Percentiles rank a stretch among this genome's conserved stretches.
Conservation (phyloP, 2,797 vertebrate genomes). For the Diglossa cyanea region DNA sequence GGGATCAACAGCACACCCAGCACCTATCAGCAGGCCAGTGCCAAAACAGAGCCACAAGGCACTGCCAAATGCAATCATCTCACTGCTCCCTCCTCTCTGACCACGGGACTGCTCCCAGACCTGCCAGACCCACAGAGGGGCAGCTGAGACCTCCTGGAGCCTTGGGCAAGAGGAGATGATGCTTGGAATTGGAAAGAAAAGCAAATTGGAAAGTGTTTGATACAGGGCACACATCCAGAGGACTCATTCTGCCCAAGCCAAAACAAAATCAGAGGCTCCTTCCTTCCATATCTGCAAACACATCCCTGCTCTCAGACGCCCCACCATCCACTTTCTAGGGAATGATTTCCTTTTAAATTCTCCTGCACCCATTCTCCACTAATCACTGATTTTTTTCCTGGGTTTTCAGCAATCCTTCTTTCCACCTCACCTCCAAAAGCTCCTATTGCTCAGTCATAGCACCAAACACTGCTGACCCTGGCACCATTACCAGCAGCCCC, state of each 20-base stretch:
- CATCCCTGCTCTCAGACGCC: background rate
- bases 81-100: background rate
- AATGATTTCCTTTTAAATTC: background rate
- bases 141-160: background rate
- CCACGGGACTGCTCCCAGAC: background rate
- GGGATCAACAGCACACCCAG: background rate
- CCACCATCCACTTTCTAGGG: background rate
- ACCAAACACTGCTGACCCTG: background rate
- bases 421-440: background rate
- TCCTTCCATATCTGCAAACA: background rate
- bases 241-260: background rate
- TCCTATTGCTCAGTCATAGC: background rate
- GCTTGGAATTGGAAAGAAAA: background rate
- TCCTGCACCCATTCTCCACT: background rate
- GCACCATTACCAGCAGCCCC: background rate
- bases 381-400: background rate
- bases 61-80: fast-evolving
- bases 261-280: background rate
- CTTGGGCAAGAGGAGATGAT: background rate
- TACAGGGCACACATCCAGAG: background rate
- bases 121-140: background rate
- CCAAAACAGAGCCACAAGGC: background rate
- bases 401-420: background rate
- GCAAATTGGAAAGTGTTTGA: background rate
- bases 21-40: background rate